These are phyloP conservation scores for Diarsia rubi DNA, from an alignment of 2,888 invertebrate genomes.

Conservation along the genomic window DNA sequence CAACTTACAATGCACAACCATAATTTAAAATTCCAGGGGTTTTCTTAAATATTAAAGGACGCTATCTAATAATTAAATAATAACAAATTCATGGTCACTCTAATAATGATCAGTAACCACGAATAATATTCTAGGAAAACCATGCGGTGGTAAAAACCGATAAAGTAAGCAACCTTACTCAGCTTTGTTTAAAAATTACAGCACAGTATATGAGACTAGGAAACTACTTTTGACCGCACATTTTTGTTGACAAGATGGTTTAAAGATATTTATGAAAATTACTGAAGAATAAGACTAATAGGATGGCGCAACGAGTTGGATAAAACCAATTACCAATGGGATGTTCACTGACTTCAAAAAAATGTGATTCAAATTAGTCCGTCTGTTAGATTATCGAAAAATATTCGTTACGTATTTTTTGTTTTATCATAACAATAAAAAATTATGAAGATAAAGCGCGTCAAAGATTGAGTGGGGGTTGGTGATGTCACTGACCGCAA, in stretches of 20 bases:
- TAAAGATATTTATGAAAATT: too few species aligned
- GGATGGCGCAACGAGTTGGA: background rate
- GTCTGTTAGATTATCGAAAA: too few species aligned
- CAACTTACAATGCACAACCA: too few species aligned
- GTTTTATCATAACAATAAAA: too few species aligned
- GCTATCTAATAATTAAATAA: background rate
- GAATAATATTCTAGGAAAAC: background rate
- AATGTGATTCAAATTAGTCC: too few species aligned
- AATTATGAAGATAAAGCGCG: too few species aligned
- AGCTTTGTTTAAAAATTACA: conserved; percentile 7
- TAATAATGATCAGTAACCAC: background rate
- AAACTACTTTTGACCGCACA: conserved; percentile 4
- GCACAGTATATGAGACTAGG: background rate
- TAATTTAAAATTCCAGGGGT: too few species aligned
- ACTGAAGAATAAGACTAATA: too few species aligned
- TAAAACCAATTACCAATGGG: background rate
- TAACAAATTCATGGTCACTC: background rate
- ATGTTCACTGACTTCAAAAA: too few species aligned
- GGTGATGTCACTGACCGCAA: too few species aligned
- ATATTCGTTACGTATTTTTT: too few species aligned
- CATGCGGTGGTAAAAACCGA: conserved; percentile 10
- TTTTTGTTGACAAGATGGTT: background rate
- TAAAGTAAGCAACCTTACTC: background rate
- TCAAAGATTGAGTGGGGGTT: too few species aligned
- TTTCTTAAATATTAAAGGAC: background rate